Conservation (phyloP, 1,140 invertebrate genomes). For the Apocrypta bakeri region DNA sequence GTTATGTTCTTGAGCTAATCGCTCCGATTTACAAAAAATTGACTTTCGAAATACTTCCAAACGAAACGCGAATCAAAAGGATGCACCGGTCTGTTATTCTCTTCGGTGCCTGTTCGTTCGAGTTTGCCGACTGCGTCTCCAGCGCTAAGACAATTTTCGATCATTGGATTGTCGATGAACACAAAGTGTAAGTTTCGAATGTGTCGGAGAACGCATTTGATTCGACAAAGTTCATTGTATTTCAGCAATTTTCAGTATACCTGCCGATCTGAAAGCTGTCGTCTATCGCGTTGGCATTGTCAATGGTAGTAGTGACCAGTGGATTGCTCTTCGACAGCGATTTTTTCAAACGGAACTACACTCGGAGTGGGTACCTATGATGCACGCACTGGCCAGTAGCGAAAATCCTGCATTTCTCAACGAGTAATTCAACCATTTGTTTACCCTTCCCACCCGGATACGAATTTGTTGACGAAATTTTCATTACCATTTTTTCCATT, state of each 20-base stretch:
- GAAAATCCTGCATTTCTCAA: constrained; percentile 52
- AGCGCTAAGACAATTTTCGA: constrained; percentile 55
- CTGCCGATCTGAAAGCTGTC: constrained; percentile 58
- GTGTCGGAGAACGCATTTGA: not conserved
- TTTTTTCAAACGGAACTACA: constrained; percentile 56
- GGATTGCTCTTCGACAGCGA: constrained; percentile 54
- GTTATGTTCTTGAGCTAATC: constrained; percentile 52
- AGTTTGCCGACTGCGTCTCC: constrained; percentile 56
- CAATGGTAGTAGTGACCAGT: constrained; percentile 50
- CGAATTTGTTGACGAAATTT: constrained; percentile 1
- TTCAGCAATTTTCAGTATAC: constrained; percentile 43
- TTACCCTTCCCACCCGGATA: not conserved
- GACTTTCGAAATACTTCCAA: constrained; percentile 48
- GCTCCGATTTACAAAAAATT: constrained; percentile 55
- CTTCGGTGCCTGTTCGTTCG: constrained; percentile 55
- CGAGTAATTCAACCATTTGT: constrained; percentile 59
- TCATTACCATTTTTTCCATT: not conserved
- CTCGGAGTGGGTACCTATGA: constrained; percentile 60
- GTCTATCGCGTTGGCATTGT: constrained; percentile 61
- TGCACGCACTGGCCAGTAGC: constrained; percentile 60
- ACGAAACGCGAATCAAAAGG: constrained; percentile 50
- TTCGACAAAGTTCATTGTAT: not conserved
- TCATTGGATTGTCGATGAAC: constrained; percentile 55
- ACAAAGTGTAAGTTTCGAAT: constrained; percentile 52
- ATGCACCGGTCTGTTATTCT: constrained; percentile 57